These are phyloP conservation scores for Xenopus tropicalis DNA, from an alignment of 2,113 vertebrate genomes.

Conservation along the genomic window DNA sequence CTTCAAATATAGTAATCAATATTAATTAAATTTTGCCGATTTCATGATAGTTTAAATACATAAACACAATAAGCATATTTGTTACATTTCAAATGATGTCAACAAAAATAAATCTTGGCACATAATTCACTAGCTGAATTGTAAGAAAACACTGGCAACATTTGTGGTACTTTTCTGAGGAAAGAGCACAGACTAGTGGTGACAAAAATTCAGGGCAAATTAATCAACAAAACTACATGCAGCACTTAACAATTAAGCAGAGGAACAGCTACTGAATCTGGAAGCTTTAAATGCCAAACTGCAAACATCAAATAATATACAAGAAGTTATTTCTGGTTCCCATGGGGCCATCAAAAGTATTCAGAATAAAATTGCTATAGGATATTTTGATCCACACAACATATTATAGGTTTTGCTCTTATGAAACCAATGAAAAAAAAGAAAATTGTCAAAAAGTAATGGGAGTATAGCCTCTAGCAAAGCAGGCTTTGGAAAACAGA, in stretches of 20 bases:
- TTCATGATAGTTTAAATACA: too few species aligned
- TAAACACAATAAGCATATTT: too few species aligned
- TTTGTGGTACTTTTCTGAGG: neutral
- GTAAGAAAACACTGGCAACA: too few species aligned
- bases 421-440: neutral
- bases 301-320: neutral
- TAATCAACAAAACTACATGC: too few species aligned
- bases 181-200: conserved; percentile 39
- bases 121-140: too few species aligned
- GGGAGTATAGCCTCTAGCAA: conserved; percentile 8
- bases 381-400: neutral
- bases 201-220: neutral
- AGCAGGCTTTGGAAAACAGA: conserved; percentile 24
- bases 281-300: too few species aligned
- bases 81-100: too few species aligned
- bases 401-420: neutral
- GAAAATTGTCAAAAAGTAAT: neutral
- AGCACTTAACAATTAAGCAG: too few species aligned
- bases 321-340: neutral
- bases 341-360: neutral
- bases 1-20: too few species aligned
- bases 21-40: too few species aligned
- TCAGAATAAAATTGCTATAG: neutral
- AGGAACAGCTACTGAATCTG: too few species aligned
- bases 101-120: too few species aligned